Evolutionary conservation across 2,888 invertebrate species (phyloP), one percentile per base, ranked within the genome.

Genomic region (Adelognathus sp.): DNA sequence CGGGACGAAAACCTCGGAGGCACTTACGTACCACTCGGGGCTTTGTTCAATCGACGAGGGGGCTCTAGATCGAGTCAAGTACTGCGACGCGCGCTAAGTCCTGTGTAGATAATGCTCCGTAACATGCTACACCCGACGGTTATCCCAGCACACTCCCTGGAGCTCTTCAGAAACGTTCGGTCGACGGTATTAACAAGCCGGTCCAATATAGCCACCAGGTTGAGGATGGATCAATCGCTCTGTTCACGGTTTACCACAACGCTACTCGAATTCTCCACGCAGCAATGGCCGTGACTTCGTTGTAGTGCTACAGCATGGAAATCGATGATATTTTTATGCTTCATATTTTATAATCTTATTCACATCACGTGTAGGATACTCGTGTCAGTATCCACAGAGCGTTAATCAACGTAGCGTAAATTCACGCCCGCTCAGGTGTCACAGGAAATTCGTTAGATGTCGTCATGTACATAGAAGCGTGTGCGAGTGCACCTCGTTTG

Each of bases 381-480:
- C 27, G 29, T 54, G 5, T 29, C 16, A 44, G 16, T 50, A 29
- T 33, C 44, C 36, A 33, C 36, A 36, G 27, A 33, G 33, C 11
- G 14, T 11, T 29, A 31, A 64, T 31, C 33, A 46, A 18, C n/a
- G 24, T 41, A 29, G 29, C 31, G 16, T 39, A 50, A 54, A 67
- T 69, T 66, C 60, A 44, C 61, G 33, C 44, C 67, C 41, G 21
- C 16, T 7, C 21, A 61, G 46, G 56, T 63, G 69, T 46, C 44
- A 63, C 21, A 39, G 63, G 76, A 58, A 18, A 50, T 64, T 76
- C 50, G 56, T 70, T 70, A 64, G 70, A 63, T 63, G 56, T 29
- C 16, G 18, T 56, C 33, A n/a, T n/a, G n/a, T n/a, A 33, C 16
- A 36, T 33, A 70, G 56, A 33, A 56, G 9, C 16, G 29, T 58